Conservation (phyloP, 2,113 vertebrate genomes). For the Brachionichthys hirsutus region DNA sequence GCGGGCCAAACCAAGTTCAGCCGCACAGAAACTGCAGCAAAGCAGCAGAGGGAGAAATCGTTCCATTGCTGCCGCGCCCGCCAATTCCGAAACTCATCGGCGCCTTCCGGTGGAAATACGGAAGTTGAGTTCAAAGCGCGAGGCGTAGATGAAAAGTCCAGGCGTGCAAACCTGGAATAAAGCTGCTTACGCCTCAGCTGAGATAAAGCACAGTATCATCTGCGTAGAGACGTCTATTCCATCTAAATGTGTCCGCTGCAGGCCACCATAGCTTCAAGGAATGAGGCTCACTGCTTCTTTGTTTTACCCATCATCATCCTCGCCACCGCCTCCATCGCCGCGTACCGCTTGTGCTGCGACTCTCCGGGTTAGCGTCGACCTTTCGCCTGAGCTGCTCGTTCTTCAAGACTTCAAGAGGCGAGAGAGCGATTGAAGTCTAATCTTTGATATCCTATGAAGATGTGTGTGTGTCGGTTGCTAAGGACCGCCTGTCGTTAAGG, state of each 20-base stretch:
- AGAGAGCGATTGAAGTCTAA: constrained; percentile 67
- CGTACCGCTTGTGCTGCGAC: constrained; percentile 50
- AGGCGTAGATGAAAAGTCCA: no score
- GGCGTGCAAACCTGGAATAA: no score
- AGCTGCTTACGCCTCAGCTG: no score
- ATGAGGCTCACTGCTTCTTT: neutral
- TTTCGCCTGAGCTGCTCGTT: constrained; percentile 65
- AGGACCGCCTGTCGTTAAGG: constrained; percentile 65
- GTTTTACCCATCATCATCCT: neutral
- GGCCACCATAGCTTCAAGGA: no score
- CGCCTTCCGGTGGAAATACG: neutral
- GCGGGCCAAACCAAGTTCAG: constrained; percentile 55
- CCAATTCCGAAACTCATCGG: constrained; percentile 3
- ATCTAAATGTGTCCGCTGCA: no score
- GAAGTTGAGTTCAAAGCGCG: neutral
- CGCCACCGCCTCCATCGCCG: constrained; percentile 31
- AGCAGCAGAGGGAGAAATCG: constrained; percentile 7
- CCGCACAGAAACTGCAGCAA: constrained; percentile 20
- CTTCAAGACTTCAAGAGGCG: constrained; percentile 74
- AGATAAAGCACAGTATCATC: no score
- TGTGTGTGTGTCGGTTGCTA: constrained; percentile 52
- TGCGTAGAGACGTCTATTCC: no score
- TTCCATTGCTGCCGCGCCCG: constrained; percentile 16
- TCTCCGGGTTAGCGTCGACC: constrained; percentile 63
- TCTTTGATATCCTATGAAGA: constrained; percentile 76